Conservation (phyloP, 2,113 vertebrate species). For the Illadopsis cleaveri region DNA sequence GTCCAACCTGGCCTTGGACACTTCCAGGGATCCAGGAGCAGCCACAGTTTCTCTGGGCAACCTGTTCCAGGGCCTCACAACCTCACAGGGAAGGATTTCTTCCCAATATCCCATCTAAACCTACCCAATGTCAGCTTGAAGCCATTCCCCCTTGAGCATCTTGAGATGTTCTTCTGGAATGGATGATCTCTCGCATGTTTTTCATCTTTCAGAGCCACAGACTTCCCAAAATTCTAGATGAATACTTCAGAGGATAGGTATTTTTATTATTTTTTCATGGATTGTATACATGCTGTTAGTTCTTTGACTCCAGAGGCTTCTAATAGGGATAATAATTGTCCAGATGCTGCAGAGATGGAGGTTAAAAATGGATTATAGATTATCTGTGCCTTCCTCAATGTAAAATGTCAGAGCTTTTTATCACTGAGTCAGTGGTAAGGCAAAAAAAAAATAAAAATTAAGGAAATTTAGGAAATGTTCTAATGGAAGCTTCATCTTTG, state of each 20-base stretch:
- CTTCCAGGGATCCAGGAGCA: background rate
- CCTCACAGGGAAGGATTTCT: background rate
- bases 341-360: background rate
- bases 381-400: background rate
- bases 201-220: background rate
- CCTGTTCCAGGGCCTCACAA: background rate
- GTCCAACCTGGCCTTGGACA: background rate
- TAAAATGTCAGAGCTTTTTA: background rate
- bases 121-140: background rate
- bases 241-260: background rate
- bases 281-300: background rate
- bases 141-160: background rate
- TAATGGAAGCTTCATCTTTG: background rate
- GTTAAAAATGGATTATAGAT: background rate
- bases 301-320: background rate
- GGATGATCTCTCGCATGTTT: background rate
- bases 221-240: background rate
- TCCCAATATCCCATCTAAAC: background rate
- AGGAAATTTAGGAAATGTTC: background rate
- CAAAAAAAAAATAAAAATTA: background rate
- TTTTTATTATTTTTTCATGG: background rate
- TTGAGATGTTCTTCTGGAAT: background rate
- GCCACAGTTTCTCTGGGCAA: background rate
- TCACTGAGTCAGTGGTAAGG: background rate
- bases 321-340: background rate